A percentile compares a stretch with the other conserved stretches of the same genome.
Conservation (phyloP, 2,113 vertebrate genomes). For the Hypanus sabinus region DNA sequence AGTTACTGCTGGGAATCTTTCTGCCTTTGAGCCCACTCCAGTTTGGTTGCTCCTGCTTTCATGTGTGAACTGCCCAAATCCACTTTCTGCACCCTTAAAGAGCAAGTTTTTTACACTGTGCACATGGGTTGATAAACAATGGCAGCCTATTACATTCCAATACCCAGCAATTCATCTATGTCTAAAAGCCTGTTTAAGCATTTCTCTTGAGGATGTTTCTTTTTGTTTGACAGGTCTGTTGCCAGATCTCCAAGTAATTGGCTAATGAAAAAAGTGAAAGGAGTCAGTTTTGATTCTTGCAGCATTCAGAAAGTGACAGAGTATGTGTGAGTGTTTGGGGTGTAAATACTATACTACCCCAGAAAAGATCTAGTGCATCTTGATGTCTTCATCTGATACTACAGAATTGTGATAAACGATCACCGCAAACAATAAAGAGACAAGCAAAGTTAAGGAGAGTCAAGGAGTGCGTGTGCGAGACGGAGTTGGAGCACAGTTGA, state of each 20-base stretch:
- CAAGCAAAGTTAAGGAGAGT: too few species aligned
- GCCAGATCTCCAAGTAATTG: conserved; percentile 32
- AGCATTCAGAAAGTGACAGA: not conserved
- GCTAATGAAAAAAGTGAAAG: not conserved
- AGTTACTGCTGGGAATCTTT: not conserved
- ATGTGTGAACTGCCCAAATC: not conserved
- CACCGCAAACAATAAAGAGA: too few species aligned
- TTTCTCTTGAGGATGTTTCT: not conserved
- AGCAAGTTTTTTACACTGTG: not conserved
- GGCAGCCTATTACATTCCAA: not conserved
- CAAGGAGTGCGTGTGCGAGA: too few species aligned
- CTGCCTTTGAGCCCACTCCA: not conserved
- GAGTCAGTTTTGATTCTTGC: not conserved
- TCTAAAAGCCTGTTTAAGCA: not conserved
- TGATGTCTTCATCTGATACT: not conserved
- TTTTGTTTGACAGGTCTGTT: conserved; percentile 7
- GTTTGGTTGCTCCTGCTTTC: too few species aligned
- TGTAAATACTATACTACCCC: not conserved
- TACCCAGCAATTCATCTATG: not conserved
- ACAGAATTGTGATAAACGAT: too few species aligned
- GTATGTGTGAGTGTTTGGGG: not conserved
- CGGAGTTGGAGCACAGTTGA: too few species aligned
- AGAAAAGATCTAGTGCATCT: not conserved
- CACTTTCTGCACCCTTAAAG: not conserved
- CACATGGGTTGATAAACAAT: not conserved